phyloP scores from a whole-genome alignment of 2,113 vertebrate species.

The Charina bottae region DNA sequence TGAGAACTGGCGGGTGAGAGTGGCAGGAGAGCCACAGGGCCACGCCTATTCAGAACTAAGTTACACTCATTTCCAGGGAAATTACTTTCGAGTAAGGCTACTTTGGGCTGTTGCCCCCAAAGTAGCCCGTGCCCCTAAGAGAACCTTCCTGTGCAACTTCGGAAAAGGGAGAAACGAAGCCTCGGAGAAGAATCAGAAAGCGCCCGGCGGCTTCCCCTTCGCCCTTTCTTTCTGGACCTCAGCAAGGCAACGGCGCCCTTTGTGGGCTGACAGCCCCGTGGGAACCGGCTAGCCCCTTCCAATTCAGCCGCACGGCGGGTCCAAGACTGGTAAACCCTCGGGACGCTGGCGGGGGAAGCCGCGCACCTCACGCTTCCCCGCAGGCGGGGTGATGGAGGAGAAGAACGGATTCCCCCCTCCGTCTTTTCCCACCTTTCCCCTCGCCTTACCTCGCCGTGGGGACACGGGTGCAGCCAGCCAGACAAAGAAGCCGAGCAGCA shows the following conservation, averaged over 20 bases:
- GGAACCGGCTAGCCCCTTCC: not conserved
- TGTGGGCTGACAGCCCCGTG: constrained; percentile 14
- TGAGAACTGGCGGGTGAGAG: not conserved
- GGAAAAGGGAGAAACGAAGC: not conserved
- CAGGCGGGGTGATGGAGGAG: not conserved
- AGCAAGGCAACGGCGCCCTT: not conserved
- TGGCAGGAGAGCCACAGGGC: not conserved
- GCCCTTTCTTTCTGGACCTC: not conserved
- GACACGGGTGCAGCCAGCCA: constrained; percentile 18
- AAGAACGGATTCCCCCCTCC: not conserved
- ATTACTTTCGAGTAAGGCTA: not conserved
- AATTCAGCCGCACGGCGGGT: not conserved
- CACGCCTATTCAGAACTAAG: not conserved
- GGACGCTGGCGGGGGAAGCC: not conserved
- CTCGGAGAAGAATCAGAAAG: too few species aligned
- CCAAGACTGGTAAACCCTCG: not conserved
- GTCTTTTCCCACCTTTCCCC: not conserved
- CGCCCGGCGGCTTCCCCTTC: not conserved
- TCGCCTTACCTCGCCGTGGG: constrained; percentile 18
- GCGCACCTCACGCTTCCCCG: not conserved
- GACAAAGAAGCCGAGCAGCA: constrained; percentile 29
- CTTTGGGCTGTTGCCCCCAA: not conserved
- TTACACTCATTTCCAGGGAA: not conserved
- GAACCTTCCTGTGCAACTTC: not conserved
- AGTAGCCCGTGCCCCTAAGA: not conserved